These are phyloP conservation scores for Varroa destructor DNA, from an alignment of 1,140 invertebrate species.

Conservation along the genomic window DNA sequence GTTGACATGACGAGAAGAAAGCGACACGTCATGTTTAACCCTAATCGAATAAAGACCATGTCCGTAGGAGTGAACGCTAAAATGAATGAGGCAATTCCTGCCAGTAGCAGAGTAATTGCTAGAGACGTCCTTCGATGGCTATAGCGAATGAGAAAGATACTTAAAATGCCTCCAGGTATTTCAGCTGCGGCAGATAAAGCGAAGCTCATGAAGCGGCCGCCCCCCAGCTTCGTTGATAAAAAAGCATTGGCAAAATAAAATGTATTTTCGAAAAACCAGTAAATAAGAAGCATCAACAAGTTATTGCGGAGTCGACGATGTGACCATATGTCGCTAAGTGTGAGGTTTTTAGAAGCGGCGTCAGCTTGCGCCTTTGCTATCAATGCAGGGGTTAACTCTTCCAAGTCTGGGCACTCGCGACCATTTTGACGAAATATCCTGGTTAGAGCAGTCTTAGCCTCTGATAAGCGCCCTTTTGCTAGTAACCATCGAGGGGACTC, in stretches of 20 bases:
- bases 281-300: background rate
- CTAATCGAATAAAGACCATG: background rate
- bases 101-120: background rate
- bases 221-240: background rate
- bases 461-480: background rate
- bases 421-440: conserved; percentile 4
- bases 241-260: conserved; percentile 15
- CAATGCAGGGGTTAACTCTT: background rate
- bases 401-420: background rate
- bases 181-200: conserved; percentile 5
- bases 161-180: conserved; percentile 8
- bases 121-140: background rate
- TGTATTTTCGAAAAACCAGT: conserved; percentile 7
- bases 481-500: conserved; percentile 21
- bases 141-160: conserved; percentile 15
- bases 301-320: conserved; percentile 4
- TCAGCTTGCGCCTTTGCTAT: background rate
- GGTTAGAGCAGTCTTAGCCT: background rate
- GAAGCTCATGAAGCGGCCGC: conserved; percentile 22
- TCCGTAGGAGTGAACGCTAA: background rate
- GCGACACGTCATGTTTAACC: conserved; percentile 7
- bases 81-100: background rate
- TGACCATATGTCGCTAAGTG: background rate
- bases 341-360: background rate
- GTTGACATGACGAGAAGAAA: conserved; percentile 17